Percentiles rank a stretch among this genome's conserved stretches.
These are phyloP conservation scores for Odobenus rosmarus DNA, from an alignment of 2,113 vertebrate species.

Conservation along the genomic window DNA sequence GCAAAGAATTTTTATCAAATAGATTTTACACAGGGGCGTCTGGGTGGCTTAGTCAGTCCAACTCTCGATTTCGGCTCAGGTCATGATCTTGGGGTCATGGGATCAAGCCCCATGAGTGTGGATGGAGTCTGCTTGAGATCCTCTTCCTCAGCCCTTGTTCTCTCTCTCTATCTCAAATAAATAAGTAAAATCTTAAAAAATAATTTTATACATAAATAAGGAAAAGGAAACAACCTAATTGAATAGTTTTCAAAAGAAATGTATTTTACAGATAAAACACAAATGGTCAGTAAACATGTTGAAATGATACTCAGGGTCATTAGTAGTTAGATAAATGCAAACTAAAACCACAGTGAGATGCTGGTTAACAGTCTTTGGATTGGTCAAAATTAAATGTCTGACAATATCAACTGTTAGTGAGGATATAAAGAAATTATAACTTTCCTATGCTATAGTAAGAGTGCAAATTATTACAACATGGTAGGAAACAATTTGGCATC, in stretches of 20 bases:
- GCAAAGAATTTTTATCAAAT: not conserved
- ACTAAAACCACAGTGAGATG: slow-evolving; percentile 4
- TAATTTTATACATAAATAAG: not conserved
- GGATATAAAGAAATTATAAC: slow-evolving; percentile 2
- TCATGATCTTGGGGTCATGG: not conserved
- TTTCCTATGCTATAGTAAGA: not conserved
- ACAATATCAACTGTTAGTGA: not conserved
- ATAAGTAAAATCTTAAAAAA: not conserved
- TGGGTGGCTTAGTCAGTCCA: not conserved
- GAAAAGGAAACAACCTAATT: not conserved
- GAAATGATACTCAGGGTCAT: not conserved
- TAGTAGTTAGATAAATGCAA: slow-evolving; percentile 39
- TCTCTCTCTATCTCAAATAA: not conserved
- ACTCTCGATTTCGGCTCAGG: not conserved
- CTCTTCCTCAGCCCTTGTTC: not conserved
- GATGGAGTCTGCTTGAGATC: not conserved
- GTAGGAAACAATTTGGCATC: not conserved
- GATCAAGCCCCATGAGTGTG: not conserved
- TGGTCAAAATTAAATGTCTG: slow-evolving; percentile 26
- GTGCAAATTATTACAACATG: not conserved
- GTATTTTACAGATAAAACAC: not conserved
- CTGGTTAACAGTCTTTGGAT: slow-evolving; percentile 6
- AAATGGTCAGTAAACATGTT: not conserved
- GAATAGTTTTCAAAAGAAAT: slow-evolving; percentile 28
- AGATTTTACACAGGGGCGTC: not conserved